Percentiles rank a stretch among this genome's conserved stretches.
These are phyloP conservation scores for Eciton burchellii DNA, from an alignment of 1,140 invertebrate genomes.

Conservation along the genomic window DNA sequence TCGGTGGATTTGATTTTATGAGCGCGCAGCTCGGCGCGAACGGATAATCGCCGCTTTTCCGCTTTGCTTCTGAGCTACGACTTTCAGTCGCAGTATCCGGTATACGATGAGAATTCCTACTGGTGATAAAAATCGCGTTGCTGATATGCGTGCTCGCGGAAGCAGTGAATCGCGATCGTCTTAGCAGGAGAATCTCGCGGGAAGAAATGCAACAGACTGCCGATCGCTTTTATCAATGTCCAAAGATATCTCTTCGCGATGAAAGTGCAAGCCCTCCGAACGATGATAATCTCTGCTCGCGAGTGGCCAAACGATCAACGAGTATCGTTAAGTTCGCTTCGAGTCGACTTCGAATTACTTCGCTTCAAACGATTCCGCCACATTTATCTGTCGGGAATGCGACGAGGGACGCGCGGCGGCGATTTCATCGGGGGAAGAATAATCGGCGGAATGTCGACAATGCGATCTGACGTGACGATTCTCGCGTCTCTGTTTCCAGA, in stretches of 20 bases:
- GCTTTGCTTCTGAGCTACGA: not conserved
- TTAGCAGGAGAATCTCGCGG: not conserved
- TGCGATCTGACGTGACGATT: not conserved
- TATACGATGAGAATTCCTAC: not conserved
- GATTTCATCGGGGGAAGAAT: not conserved
- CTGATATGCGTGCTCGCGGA: not conserved
- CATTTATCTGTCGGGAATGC: not conserved
- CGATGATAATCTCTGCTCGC: conserved; percentile 1
- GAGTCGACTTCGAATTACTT: not conserved
- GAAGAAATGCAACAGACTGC: not conserved
- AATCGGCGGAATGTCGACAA: too few species aligned
- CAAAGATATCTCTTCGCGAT: not conserved
- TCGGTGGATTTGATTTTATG: conserved; percentile 3
- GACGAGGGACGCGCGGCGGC: not conserved
- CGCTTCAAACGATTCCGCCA: not conserved
- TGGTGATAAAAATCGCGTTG: not conserved
- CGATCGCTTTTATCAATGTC: too few species aligned
- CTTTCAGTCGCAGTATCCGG: not conserved
- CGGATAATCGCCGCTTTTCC: not conserved
- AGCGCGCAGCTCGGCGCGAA: not conserved
- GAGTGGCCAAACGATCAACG: not conserved
- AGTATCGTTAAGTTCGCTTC: conserved; percentile 2
- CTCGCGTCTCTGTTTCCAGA: conserved; percentile 81
- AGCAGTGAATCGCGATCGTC: not conserved
- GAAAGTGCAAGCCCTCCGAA: not conserved